phyloP scores from a whole-genome alignment of 2,888 invertebrate species.

The Electrophaes corylata region DNA sequence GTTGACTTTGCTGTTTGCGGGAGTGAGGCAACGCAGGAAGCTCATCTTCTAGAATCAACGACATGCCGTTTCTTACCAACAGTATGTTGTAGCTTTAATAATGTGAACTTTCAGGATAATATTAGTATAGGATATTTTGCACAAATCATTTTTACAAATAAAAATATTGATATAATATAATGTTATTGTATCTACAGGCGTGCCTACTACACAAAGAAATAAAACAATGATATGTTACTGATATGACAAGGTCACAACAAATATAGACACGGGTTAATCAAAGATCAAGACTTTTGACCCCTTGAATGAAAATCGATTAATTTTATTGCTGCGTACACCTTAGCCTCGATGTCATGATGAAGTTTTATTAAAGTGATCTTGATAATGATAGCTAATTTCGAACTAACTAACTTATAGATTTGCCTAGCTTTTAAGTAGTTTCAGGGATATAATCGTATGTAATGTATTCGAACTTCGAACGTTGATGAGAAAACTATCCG shows the following conservation, averaged over 20 bases:
- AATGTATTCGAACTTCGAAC: too few species aligned
- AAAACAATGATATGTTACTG: slow-evolving; percentile 1
- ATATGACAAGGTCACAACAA: slow-evolving; percentile 18
- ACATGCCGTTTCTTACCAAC: slow-evolving; percentile 44
- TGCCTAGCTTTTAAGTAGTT: background rate
- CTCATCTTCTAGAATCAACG: slow-evolving; percentile 50
- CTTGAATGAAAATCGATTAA: slow-evolving; percentile 34
- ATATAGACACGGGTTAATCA: slow-evolving; percentile 44
- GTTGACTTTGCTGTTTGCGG: slow-evolving; percentile 69
- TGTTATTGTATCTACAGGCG: too few species aligned
- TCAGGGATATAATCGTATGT: too few species aligned
- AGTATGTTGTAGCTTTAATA: slow-evolving; percentile 38
- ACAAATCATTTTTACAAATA: too few species aligned
- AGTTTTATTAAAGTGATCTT: background rate
- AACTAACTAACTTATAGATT: background rate
- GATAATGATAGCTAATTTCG: background rate
- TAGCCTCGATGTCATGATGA: background rate
- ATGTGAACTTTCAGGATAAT: background rate
- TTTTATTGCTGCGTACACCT: slow-evolving; percentile 11
- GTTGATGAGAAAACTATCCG: too few species aligned
- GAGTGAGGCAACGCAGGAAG: slow-evolving; percentile 56
- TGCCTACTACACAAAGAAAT: too few species aligned
- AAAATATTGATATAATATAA: too few species aligned
- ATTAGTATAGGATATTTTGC: too few species aligned
- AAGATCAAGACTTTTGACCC: slow-evolving; percentile 37